phyloP scores from a whole-genome alignment of 2,888 invertebrate species.

The Prostheceraeus crozeri region DNA sequence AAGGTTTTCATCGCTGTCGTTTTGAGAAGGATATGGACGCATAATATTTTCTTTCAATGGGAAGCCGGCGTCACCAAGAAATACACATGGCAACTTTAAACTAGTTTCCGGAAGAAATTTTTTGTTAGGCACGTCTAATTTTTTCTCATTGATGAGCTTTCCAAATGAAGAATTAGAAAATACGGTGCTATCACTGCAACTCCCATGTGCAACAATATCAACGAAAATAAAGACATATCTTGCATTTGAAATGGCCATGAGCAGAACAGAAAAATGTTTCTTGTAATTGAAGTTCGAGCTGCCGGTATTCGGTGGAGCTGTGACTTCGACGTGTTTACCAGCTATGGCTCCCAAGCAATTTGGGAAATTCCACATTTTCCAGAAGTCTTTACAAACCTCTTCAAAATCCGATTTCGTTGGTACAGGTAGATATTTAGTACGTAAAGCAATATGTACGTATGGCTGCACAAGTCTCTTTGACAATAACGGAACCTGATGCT shows the following conservation, averaged over 20 bases:
- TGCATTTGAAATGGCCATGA: not conserved
- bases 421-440: no score
- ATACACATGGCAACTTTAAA: not conserved
- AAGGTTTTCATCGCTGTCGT: not conserved
- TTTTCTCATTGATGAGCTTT: no score
- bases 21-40: not conserved
- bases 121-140: no score
- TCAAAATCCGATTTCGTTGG: not conserved
- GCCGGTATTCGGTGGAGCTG: not conserved
- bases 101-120: not conserved
- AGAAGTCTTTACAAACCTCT: not conserved
- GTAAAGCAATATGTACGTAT: no score
- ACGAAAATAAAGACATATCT: constrained; percentile 2
- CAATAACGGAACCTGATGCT: no score
- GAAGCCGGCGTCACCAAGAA: not conserved
- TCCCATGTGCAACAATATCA: constrained; percentile 1
- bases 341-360: not conserved
- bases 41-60: not conserved
- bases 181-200: no score
- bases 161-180: no score
- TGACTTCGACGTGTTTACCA: constrained; percentile 2
- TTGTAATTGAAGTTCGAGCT: not conserved
- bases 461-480: no score
- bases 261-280: not conserved
- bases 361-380: constrained; percentile 20